Base-by-base conservation (phyloP, 2,113 vertebrate genomes). In the Hippoglossus stenolepis region DNA sequence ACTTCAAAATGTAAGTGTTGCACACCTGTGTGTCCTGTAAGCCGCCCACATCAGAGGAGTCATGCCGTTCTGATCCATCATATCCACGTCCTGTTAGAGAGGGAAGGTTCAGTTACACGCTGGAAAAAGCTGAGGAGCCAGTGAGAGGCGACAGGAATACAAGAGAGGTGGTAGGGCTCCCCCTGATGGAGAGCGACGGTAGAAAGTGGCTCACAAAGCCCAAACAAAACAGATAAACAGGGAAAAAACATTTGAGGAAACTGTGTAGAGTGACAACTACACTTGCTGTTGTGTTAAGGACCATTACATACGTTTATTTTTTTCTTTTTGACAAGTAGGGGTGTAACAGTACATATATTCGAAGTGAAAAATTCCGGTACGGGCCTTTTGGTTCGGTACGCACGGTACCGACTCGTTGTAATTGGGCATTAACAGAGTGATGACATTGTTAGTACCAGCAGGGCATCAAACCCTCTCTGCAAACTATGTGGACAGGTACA, bases 1-100 rank as follows among this genome's bases (percentile, higher is more conserved):
- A 51, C 47, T 17, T 54, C 20, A 54, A 21, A 20, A n/a, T 54
- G 2, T n/a, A 7, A 7, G 6, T 54, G 51, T 9, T 6, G 79
- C 91, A 89, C 91, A 99, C 98, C 97, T 99, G 89, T 99, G 97
- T 72, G 98, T 99, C 91, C 98, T 96, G 91, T 99, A 99, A 62
- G 98, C 96, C 61, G 98, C 98, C 98, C 98, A 99, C 98, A 99
- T 99, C 90, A 99, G 94, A 79, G 98, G 98, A 43, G 98, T 98
- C 98, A 99, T 99, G 93, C 98, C 98, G 77, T 99, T 99, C 91
- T 99, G 98, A 94, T 99, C 98, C 98, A 99, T 99, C 98, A 99
- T 99, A 94, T 99, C 98, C 81, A 99, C 98, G 91, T 99, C 98
- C 98, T 99, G 88, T 49, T 14, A 17, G 0, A 73, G 17, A 54